phyloP scores from a whole-genome alignment of 2,888 invertebrate genomes.

The Euphydryas editha region DNA sequence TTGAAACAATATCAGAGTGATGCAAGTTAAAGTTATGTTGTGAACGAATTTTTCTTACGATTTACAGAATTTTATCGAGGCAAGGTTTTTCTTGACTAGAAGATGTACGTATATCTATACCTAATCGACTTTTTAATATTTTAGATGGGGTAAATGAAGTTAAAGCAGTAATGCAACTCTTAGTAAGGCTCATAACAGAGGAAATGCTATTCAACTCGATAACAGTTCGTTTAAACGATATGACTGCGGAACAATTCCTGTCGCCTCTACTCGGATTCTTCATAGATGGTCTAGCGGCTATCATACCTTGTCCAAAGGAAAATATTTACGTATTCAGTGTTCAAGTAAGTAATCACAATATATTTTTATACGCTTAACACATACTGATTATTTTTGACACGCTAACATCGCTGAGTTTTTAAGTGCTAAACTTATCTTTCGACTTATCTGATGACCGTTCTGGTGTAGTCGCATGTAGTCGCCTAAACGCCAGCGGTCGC shows the following conservation, averaged over 20 bases:
- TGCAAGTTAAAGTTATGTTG: too few relatives aligned
- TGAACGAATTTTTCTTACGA: too few relatives aligned
- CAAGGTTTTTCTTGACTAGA: too few relatives aligned
- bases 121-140: neutral
- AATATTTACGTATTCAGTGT: constrained; percentile 97
- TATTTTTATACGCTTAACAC: too few relatives aligned
- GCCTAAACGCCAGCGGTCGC: too few relatives aligned
- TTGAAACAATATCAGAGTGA: too few relatives aligned
- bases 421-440: too few relatives aligned
- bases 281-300: constrained; percentile 94
- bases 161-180: constrained; percentile 95
- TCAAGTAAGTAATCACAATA: constrained; percentile 76
- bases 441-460: too few relatives aligned
- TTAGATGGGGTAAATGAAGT: constrained; percentile 96
- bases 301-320: constrained; percentile 95
- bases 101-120: neutral
- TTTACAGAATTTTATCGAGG: too few relatives aligned
- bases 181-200: constrained; percentile 95
- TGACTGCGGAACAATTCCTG: constrained; percentile 96
- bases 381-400: too few relatives aligned
- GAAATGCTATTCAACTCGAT: constrained; percentile 97
- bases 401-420: too few relatives aligned
- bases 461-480: too few relatives aligned
- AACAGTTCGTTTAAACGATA: constrained; percentile 95
- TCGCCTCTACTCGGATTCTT: constrained; percentile 95